Base-by-base conservation (phyloP, 1,140 invertebrate species). In the Zaprionus taronus region DNA sequence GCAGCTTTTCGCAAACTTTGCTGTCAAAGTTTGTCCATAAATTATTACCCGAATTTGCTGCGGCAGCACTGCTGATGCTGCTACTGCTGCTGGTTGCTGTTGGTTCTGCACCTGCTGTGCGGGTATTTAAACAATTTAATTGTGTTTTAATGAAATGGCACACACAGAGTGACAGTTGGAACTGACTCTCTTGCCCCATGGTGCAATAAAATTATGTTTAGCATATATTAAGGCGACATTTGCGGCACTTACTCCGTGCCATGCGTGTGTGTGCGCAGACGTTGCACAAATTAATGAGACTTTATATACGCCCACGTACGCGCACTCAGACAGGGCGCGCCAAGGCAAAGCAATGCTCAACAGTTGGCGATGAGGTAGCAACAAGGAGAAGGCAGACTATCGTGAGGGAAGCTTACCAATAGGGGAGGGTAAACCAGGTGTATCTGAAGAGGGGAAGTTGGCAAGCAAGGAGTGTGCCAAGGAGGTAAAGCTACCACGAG, bases 201-300 rank as follows among this genome's bases (percentile, higher is more conserved):
- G 53, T 75, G 72, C 67, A 70, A 76, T 72, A 72, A 76, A 76
- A 76, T 76, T 65, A 76, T 76, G 69, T 76, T 76, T 72, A 76
- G 73, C 68, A 60, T 76, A 76, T 71, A 76, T 76, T 65, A 60
- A 64, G 73, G 68, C 61, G 61, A 76, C 73, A 76, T 76, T 76
- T 76, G 69, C 53, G 55, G 80, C 71, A 78, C 83, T 81, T 77
- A 75, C 82, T 71, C 75, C 67, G 6, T 9, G 38, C 24, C 24
- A 26, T 7, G 41, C 15, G 31, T 41, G 60, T 62, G 58, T 56
- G 47, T 63, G 82, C 72, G 80, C 83, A 86, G 85, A 86, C 83
- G 80, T 87, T 80, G 83, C 83, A 83, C 72, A 86, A 86, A 87
- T 86, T 86, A 86, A 86, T 86, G 83, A 80, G 84, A 89, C 80